Conservation (phyloP, 2,113 vertebrate genomes). For the Pavo muticus region DNA sequence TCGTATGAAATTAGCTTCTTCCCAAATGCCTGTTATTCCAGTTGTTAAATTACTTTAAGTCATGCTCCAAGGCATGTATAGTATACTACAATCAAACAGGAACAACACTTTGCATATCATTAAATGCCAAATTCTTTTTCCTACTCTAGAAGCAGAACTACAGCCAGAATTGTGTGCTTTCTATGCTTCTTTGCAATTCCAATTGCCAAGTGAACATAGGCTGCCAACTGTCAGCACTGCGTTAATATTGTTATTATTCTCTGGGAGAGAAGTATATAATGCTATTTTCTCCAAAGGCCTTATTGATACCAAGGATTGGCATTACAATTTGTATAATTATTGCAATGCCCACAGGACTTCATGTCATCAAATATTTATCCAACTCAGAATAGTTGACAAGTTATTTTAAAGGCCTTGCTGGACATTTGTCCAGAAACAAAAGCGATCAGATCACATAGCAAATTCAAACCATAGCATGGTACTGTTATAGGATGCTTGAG, state of each 20-base stretch:
- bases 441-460: neutral
- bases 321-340: constrained; percentile 76
- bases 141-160: constrained; percentile 68
- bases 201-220: constrained; percentile 72
- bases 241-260: constrained; percentile 77
- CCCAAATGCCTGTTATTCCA: constrained; percentile 81
- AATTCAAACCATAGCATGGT: neutral
- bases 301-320: constrained; percentile 66
- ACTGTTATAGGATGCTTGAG: neutral
- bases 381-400: neutral
- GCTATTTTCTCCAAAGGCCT: constrained; percentile 70
- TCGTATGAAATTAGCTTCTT: constrained; percentile 80
- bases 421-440: constrained; percentile 1
- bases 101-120: constrained; percentile 79
- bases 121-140: constrained; percentile 78
- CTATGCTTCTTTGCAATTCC: constrained; percentile 67
- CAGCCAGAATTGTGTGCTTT: constrained; percentile 68
- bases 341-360: constrained; percentile 52
- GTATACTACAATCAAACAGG: constrained; percentile 76
- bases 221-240: constrained; percentile 70
- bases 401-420: constrained; percentile 35
- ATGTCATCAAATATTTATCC: constrained; percentile 78
- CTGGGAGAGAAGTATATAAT: constrained; percentile 64
- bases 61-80: constrained; percentile 81
- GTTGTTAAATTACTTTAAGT: constrained; percentile 83